Evolutionary conservation across 2,888 invertebrate species (phyloP).

Genomic region (Patella caerulea): DNA sequence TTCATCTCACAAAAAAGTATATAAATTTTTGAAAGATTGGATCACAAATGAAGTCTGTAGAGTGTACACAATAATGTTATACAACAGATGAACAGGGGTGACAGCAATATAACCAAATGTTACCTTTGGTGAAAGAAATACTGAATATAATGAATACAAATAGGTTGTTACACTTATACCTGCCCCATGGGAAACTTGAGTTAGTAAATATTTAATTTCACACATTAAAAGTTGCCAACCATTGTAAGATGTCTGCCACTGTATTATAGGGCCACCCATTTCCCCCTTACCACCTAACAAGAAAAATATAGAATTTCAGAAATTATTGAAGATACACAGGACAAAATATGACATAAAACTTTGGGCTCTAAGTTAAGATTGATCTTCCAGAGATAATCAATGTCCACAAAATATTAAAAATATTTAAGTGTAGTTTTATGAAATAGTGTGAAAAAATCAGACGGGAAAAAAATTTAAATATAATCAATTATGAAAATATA

Average conservation of each 20-base stretch:
- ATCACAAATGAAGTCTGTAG: too few relatives aligned
- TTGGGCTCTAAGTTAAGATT: background rate
- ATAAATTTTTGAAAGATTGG: too few relatives aligned
- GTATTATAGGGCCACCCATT: conserved; percentile 45
- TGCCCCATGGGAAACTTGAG: conserved; percentile 63
- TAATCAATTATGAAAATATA: background rate
- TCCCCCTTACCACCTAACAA: conserved; percentile 18
- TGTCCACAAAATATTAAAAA: background rate
- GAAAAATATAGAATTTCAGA: background rate
- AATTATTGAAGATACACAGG: background rate
- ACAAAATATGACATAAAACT: background rate
- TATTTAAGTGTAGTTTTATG: conserved; percentile 24
- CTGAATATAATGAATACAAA: background rate
- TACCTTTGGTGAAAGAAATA: too few relatives aligned
- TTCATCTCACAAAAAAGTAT: too few relatives aligned
- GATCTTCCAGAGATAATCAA: too few relatives aligned
- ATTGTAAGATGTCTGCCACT: conserved; percentile 58
- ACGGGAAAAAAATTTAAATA: conserved; percentile 14
- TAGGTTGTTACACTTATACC: conserved; percentile 41
- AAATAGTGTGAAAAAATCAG: conserved; percentile 49
- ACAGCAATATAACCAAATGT: too few relatives aligned
- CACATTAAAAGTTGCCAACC: conserved; percentile 65
- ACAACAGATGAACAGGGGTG: too few relatives aligned
- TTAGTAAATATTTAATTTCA: conserved; percentile 57
- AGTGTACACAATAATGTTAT: too few relatives aligned